Base-by-base conservation (phyloP, 92 coral and sea anemone species). In the Parazoanthus swiftii region DNA sequence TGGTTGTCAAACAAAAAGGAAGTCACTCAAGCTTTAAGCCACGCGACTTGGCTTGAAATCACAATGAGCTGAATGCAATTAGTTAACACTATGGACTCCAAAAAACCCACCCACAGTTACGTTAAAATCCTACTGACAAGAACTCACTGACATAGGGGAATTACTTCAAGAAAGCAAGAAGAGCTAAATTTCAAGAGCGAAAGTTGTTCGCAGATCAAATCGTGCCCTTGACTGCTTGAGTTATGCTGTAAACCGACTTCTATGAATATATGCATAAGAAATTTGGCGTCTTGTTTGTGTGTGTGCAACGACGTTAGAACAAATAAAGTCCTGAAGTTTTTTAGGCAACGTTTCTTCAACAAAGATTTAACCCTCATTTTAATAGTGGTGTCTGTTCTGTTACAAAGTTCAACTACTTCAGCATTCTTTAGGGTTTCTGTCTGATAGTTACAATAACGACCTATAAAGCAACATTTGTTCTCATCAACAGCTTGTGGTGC, bases 11-110 rank as follows among this genome's bases (percentile, higher is more conserved):
- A 71, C 79, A 84, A 71, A 43, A 56, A 23, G 79, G 44, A 71
- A 84, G 68, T 35, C 87, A 84, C 59, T 84, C 87, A 84, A 70
- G 65, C 87, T 18, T 84, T 33, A 84, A 84, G 87, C 77, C 87
- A 84, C 87, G 87, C 87, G 87, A 84, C 87, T 84, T 74, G 59
- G 50, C 68, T 84, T 84, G 59, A 71, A 71, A 70, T 21, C 77
- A 84, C 87, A 71, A 84, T 70, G 77, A 50, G 36, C 48, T 84
- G 25, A 25, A 71, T 84, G 25, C 68, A 48, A 71, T 84, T 84
- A 56, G 25, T 35, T 79, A 70, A 16, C 79, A 84, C 20, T 16
- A 56, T 71, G 21, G 87, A 83, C 76, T 44, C 79, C 35, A 46
- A 84, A 84, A 84, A 70, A 44, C 87, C 74, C 63, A 73, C 79